Evolutionary conservation across 2,797 vertebrate species (phyloP).

Genomic region (Streptopelia turtur): DNA sequence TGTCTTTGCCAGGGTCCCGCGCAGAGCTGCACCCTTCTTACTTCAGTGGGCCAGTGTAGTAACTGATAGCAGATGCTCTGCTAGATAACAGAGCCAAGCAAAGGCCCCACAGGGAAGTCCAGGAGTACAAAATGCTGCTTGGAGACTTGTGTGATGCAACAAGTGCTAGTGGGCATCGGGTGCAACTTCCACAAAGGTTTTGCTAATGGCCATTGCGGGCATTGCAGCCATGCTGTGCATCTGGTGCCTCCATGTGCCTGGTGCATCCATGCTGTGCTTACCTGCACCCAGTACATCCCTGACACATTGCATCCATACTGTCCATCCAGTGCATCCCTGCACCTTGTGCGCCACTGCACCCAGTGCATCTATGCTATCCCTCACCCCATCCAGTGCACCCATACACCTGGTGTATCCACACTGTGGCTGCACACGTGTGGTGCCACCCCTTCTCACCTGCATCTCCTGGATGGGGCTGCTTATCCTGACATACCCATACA

Average conservation of each 20-base stretch:
- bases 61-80: neutral
- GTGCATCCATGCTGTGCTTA: neutral
- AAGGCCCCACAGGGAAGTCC: neutral
- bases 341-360: neutral
- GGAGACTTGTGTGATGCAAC: neutral
- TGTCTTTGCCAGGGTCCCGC: neutral
- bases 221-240: neutral
- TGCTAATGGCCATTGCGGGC: rapidly evolving
- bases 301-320: neutral
- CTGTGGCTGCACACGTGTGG: rapidly evolving
- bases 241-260: neutral
- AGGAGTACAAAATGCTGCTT: neutral
- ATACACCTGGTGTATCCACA: neutral
- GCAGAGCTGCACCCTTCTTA: neutral
- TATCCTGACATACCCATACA: neutral
- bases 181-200: neutral
- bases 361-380: neutral
- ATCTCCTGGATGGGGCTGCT: neutral
- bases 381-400: neutral
- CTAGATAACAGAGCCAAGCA: neutral
- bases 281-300: neutral
- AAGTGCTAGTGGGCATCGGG: neutral
- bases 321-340: neutral
- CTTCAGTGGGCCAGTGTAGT: neutral
- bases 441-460: neutral